Evolutionary conservation across 2,113 vertebrate genomes (phyloP), one percentile per base, ranked within the genome.

Genomic region (Lepisosteus osseus): DNA sequence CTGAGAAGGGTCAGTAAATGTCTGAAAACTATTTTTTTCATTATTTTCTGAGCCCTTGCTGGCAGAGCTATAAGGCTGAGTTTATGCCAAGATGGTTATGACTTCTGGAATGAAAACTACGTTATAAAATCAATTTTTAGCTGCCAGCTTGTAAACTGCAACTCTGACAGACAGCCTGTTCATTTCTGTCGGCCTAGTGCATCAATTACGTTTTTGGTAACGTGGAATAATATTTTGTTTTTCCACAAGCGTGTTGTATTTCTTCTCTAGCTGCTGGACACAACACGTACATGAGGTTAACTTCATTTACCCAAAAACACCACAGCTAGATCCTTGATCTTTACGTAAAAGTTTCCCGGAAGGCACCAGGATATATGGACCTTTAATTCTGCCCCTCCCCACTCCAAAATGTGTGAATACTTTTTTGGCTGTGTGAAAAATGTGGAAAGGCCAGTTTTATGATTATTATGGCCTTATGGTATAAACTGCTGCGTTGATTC

Each of bases 231-330:
- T 74, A 72, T 80, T 79, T 77, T 79, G 74, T 91, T 88, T 91
- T 91, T 84, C 80, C 90, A 91, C 86, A 87, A 89, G 87, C 82
- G 80, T 90, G 90, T 82, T 88, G 86, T 65, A 89, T 91, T 86
- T 90, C 86, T 91, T 80, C 81, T 85, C 56, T 81, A 80, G 83
- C 86, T 84, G 82, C 69, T 68, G 88, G 79, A 88, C 89, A 90
- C 84, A 86, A 88, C 89, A 90, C 84, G 86, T 87, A 87, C 84
- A 14, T 85, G 81, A 80, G 70, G 77, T 77, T 76, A 74, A 81
- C 82, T 84, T 29, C 0, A 2, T 29, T 29, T 29, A 29, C 78
- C 75, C 76, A 85, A 84, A 79, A 73, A 81, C 76, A 74, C 75
- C 59, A 42, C n/a, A 29, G 13, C 45, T 65, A 69, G 71, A 43